Conservation (phyloP, 2,888 invertebrate species). For the Merodon equestris region DNA sequence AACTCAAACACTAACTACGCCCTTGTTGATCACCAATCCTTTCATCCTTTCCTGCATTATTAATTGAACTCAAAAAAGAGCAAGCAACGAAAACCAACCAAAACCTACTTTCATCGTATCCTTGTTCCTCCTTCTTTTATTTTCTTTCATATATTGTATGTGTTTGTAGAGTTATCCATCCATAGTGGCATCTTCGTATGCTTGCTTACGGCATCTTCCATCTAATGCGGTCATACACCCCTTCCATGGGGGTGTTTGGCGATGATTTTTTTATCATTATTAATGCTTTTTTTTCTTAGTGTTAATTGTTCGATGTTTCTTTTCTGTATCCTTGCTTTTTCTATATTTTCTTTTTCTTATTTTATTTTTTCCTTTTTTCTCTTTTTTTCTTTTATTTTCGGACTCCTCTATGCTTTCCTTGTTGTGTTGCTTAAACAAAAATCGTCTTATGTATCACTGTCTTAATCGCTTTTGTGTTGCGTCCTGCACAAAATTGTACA, state of each 20-base stretch:
- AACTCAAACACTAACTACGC: slow-evolving; percentile 34
- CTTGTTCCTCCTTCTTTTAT: background rate
- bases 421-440: slow-evolving; percentile 36
- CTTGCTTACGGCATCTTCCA: background rate
- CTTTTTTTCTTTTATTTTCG: slow-evolving; percentile 44
- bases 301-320: slow-evolving; percentile 9
- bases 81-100: slow-evolving; percentile 7
- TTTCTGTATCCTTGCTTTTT: slow-evolving; percentile 26
- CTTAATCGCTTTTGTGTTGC: slow-evolving; percentile 52
- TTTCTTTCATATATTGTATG: too few relatives aligned
- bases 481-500: slow-evolving; percentile 32
- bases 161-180: too few relatives aligned
- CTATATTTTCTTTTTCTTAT: slow-evolving; percentile 25
- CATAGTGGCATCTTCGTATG: slow-evolving; percentile 4
- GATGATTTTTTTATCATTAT: slow-evolving; percentile 12
- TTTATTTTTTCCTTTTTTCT: slow-evolving; percentile 15
- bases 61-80: slow-evolving; percentile 13
- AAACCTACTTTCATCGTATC: slow-evolving; percentile 38
- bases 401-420: slow-evolving; percentile 47
- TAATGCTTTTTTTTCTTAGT: too few relatives aligned
- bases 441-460: background rate
- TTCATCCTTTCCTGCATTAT: slow-evolving; percentile 20
- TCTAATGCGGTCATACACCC: slow-evolving; percentile 1
- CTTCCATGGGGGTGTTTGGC: background rate
- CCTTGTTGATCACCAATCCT: background rate